phyloP scores from a whole-genome alignment of 2,888 invertebrate genomes.

The Melinopterus prodromus region DNA sequence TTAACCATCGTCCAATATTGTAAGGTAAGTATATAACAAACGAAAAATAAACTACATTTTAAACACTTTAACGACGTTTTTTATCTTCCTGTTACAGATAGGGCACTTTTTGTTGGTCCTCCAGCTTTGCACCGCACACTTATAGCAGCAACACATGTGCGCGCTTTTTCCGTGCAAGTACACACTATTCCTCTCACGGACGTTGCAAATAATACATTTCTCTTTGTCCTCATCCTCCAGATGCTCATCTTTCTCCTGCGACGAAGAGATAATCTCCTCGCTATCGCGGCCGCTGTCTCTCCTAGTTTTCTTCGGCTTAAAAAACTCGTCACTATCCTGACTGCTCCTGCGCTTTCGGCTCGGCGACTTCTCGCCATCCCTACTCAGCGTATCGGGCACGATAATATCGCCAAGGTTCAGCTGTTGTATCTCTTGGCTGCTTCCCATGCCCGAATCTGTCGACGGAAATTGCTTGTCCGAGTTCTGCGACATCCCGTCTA shows the following conservation, averaged over 20 bases:
- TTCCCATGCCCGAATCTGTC: slow-evolving; percentile 59
- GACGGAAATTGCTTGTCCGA: slow-evolving; percentile 51
- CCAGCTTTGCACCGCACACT: slow-evolving; percentile 74
- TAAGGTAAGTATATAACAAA: background rate
- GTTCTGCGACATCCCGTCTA: slow-evolving; percentile 55
- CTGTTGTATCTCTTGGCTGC: slow-evolving; percentile 56
- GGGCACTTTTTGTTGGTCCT: slow-evolving; percentile 71
- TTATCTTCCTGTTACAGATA: slow-evolving; percentile 73
- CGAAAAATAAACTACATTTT: slow-evolving; percentile 52
- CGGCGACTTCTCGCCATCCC: background rate
- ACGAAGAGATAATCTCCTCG: slow-evolving; percentile 31
- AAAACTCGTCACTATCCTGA: slow-evolving; percentile 28
- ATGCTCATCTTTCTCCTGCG: slow-evolving; percentile 13
- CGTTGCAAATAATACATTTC: slow-evolving; percentile 70
- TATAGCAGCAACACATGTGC: slow-evolving; percentile 76
- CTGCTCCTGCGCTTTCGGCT: slow-evolving; percentile 5
- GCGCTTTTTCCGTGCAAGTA: slow-evolving; percentile 73
- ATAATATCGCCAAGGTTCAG: slow-evolving; percentile 55
- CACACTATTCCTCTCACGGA: slow-evolving; percentile 71
- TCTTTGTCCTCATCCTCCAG: slow-evolving; percentile 51
- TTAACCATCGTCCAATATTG: background rate
- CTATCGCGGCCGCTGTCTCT: slow-evolving; percentile 22
- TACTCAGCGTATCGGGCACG: slow-evolving; percentile 50
- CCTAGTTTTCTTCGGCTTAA: slow-evolving; percentile 7
- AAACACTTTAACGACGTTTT: slow-evolving; percentile 71